Base-by-base conservation (phyloP, 2,888 invertebrate species). In the Druceiella hillmani region DNA sequence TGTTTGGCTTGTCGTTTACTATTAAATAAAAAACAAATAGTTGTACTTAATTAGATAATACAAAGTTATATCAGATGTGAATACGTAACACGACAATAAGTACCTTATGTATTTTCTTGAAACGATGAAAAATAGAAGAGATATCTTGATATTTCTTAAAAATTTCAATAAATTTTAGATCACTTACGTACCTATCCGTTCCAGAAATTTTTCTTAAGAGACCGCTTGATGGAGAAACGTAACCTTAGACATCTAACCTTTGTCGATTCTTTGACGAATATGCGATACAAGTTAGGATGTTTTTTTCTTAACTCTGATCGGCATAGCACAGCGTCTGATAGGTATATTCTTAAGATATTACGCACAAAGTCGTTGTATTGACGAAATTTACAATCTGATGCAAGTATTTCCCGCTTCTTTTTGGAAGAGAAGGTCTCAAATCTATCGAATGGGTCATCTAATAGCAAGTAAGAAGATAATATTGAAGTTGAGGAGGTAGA, bases 381-480 rank as follows among this genome's bases (percentile, higher is more conserved):
- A 20, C 22, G 22, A 20, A 20, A 20, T 7, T 6, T n/a, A 9
- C 22, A 7, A 9, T 20, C 22, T 6, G 22, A 20, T 20, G 22
- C 22, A 20, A 20, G n/a, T 20, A 20, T 20, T 20, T 7, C 22
- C 6, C 22, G 22, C n/a, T 20, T 20, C 6, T 20, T 20, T 7
- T 20, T 20, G 22, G 22, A 20, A 7, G 22, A 20, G 22, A 9
- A 20, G n/a, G 22, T 20, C 6, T 7, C n/a, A 20, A 20, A 7
- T 20, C 6, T n/a, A 20, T 20, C 22, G n/a, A 9, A 20, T 6
- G 22, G n/a, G 22, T 7, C n/a, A n/a, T n/a, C 28, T 28, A 10
- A 28, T 12, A 28, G 28, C 28, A 10, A 28, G n/a, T 7, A 28
- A n/a, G 28, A 28, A 28, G 28, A 28, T 12, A 28, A 28, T 28